Base-by-base conservation (phyloP, 2,113 vertebrate genomes). In the Gallinago paraguaiae region DNA sequence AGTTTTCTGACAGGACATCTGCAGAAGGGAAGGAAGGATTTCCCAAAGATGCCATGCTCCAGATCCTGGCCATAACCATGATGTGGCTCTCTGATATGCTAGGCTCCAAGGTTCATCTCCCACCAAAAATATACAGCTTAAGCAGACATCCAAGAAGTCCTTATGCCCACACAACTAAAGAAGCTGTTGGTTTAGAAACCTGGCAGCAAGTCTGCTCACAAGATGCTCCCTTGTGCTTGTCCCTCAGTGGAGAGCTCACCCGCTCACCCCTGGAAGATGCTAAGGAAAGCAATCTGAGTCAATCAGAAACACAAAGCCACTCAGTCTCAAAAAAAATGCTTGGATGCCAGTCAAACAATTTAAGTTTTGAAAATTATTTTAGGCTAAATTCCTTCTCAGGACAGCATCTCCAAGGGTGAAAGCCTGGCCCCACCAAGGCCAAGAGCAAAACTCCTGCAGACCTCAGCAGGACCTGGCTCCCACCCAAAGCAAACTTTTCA, bases 381-480 rank as follows among this genome's bases (percentile, higher is more conserved):
- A 81, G 68, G 11, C 72, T 71, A 56, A 81, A 92, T 86, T 94
- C 69, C 88, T 95, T 88, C 86, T 80, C 82, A 20, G 88, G 88
- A 78, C 86, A 35, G 9, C 68, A 54, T 90, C 70, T 95, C 82
- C 37, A 43, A 51, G 82, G 88, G 82, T 60, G 68, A 93, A 88
- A 95, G 46, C 60, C 53, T 9, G 13, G 80, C 56, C 80, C 60
- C 72, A 81, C 25, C 0, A 4, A 93, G 91, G 80, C 68, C 68
- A 92, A 94, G 59, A 94, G 82, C 72, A 94, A 70, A 96, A 81
- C 94, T 93, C 86, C 86, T 88, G 77, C 83, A 88, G 82, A 86
- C 86, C 68, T 96, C 96, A 81, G 86, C 91, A 83, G 94, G 86
- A 74, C 37, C 76, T 94, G 96, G 95, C 74, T 86, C 31, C 43